phyloP scores from a whole-genome alignment of 2,113 vertebrate genomes.

The Columbina picui region DNA sequence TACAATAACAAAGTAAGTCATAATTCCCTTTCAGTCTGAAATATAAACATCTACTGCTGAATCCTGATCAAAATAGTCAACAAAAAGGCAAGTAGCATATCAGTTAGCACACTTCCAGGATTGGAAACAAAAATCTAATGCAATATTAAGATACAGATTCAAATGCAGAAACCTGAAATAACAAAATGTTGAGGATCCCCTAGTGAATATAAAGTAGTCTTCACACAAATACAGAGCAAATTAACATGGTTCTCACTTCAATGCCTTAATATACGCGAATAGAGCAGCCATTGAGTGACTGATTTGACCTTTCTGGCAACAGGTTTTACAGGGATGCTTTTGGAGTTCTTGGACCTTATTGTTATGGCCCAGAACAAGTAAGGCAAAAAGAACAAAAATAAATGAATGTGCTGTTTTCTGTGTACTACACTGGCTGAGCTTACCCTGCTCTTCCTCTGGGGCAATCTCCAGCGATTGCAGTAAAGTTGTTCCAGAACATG shows the following conservation, averaged over 20 bases:
- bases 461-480: accelerated
- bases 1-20: neutral
- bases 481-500: neutral
- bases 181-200: neutral
- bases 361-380: neutral
- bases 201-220: neutral
- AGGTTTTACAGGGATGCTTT: neutral
- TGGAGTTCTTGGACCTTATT: neutral
- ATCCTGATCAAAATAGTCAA: neutral
- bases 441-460: neutral
- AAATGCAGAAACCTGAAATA: neutral
- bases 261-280: neutral
- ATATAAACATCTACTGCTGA: neutral
- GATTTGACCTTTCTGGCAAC: neutral
- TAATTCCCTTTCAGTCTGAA: neutral
- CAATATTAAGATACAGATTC: neutral
- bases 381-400: neutral
- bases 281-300: neutral
- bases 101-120: neutral
- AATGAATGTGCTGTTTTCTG: neutral
- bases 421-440: neutral
- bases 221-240: neutral
- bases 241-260: neutral
- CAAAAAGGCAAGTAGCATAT: neutral
- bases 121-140: neutral